Conservation (phyloP, 2,113 vertebrate genomes). For the Canis aureus region DNA sequence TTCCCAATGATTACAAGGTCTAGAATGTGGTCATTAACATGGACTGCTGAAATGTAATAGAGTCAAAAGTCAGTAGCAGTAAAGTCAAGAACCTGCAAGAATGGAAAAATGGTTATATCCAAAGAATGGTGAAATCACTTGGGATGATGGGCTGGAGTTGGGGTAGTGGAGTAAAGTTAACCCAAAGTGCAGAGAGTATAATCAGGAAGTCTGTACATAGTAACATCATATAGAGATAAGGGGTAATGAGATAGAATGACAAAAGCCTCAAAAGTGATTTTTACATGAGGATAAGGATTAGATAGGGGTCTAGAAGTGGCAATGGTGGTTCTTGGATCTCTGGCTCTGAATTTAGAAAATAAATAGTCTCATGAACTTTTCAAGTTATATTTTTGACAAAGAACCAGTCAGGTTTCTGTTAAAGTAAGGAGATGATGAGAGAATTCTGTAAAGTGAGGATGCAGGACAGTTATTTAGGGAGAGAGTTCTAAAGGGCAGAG, state of each 20-base stretch:
- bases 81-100: background rate
- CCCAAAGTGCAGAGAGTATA: background rate
- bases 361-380: background rate
- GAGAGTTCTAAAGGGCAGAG: background rate
- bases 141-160: background rate
- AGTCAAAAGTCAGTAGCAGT: background rate
- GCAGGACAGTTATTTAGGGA: background rate
- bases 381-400: background rate
- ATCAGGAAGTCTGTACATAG: background rate
- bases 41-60: background rate
- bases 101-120: background rate
- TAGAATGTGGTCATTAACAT: background rate
- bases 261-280: background rate
- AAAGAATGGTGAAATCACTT: background rate
- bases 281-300: background rate
- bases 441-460: background rate
- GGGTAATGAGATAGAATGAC: background rate
- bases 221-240: background rate
- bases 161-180: background rate
- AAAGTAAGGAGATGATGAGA: background rate
- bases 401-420: background rate
- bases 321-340: background rate
- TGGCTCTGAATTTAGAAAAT: slow-evolving; percentile 13
- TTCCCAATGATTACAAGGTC: background rate
- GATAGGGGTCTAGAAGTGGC: background rate